Percentiles rank a stretch among this genome's conserved stretches.
phyloP scores from a whole-genome alignment of 2,797 vertebrate species.

The Peromyscus nudipes region DNA sequence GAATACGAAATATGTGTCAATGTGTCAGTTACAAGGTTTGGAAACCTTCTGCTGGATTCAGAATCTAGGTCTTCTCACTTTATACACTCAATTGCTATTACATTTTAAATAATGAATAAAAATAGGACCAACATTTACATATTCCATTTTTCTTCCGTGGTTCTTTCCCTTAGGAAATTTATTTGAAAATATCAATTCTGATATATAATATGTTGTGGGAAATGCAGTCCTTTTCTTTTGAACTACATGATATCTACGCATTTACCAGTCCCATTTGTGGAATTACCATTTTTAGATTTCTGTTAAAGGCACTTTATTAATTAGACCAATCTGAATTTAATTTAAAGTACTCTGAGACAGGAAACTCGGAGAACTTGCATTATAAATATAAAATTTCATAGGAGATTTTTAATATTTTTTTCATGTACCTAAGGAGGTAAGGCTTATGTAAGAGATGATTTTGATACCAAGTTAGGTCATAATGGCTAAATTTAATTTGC shows the following conservation, averaged over 20 bases:
- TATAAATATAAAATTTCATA: slow-evolving; percentile 9
- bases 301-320: slow-evolving; percentile 44
- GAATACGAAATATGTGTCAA: not conserved
- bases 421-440: not conserved
- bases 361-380: not conserved
- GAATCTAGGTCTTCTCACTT: slow-evolving; percentile 57
- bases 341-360: slow-evolving; percentile 41
- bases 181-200: slow-evolving; percentile 47
- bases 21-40: not conserved
- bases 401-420: not conserved
- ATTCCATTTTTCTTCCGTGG: slow-evolving; percentile 51
- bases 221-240: slow-evolving; percentile 49
- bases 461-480: not conserved
- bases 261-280: slow-evolving; percentile 11
- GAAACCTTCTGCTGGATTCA: slow-evolving; percentile 1
- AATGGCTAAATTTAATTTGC: slow-evolving; percentile 29
- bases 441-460: not conserved
- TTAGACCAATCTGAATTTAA: slow-evolving; percentile 56
- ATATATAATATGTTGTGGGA: slow-evolving; percentile 36
- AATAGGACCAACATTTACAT: slow-evolving; percentile 25
- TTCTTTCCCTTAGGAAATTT: slow-evolving; percentile 61
- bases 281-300: slow-evolving; percentile 62
- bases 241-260: slow-evolving; percentile 18
- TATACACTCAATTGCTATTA: not conserved
- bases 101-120: slow-evolving; percentile 56